phyloP scores from a whole-genome alignment of 2,797 vertebrate genomes.

The Centropyge bicolor region DNA sequence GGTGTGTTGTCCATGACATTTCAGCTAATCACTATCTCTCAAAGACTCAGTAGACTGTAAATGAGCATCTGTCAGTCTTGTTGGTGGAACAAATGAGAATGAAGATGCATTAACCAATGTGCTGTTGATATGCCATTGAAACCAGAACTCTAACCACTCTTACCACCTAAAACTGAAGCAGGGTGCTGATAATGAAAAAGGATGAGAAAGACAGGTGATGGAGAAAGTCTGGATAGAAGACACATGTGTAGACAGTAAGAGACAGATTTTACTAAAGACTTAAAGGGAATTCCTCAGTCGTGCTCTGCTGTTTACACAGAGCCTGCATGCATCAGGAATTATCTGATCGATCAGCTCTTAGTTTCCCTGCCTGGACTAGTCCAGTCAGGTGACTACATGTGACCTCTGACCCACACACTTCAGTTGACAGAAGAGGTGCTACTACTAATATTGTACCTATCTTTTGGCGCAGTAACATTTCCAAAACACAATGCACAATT shows the following conservation, averaged over 20 bases:
- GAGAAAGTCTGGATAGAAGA: not conserved
- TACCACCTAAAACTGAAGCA: not conserved
- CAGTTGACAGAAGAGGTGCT: not conserved
- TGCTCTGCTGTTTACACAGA: not conserved
- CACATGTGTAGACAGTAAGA: not conserved
- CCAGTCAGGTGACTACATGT: not conserved
- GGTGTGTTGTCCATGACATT: too few relatives aligned
- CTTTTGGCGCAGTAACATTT: not conserved
- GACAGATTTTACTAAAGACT: not conserved
- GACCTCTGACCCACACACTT: slow-evolving; percentile 14
- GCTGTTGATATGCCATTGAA: too few relatives aligned
- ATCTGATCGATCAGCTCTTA: not conserved
- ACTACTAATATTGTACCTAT: not conserved
- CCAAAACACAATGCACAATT: not conserved
- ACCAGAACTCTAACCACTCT: not conserved
- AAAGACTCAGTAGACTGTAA: too few relatives aligned
- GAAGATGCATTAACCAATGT: too few relatives aligned
- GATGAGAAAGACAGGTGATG: not conserved
- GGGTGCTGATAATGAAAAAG: too few relatives aligned
- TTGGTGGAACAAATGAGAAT: too few relatives aligned
- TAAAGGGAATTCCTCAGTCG: slow-evolving; percentile 12
- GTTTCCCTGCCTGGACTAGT: not conserved
- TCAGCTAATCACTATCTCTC: too few relatives aligned
- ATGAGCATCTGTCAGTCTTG: too few relatives aligned
- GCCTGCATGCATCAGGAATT: not conserved